Percentiles rank a stretch among this genome's conserved stretches.
phyloP scores from a whole-genome alignment of 1,140 invertebrate species.

The Rhyzopertha dominica region DNA sequence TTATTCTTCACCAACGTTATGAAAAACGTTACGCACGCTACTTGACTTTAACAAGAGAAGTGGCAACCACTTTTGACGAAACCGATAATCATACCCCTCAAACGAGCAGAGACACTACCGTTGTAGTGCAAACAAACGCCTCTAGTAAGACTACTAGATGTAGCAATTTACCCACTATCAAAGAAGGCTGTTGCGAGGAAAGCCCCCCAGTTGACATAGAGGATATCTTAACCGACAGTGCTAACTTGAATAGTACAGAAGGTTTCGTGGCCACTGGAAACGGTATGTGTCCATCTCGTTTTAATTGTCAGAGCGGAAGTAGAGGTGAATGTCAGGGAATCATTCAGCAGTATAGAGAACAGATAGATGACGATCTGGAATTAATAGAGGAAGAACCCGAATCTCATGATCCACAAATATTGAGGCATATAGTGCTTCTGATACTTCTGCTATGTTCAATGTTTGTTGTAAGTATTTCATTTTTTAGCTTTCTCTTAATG shows the following conservation, averaged over 20 bases:
- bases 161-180: slow-evolving; percentile 33
- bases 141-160: slow-evolving; percentile 30
- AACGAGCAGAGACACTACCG: slow-evolving; percentile 12
- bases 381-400: slow-evolving; percentile 53
- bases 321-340: slow-evolving; percentile 51
- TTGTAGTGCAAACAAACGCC: slow-evolving; percentile 35
- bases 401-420: slow-evolving; percentile 62
- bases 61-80: slow-evolving; percentile 24
- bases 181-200: slow-evolving; percentile 37
- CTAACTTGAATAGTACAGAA: slow-evolving; percentile 1
- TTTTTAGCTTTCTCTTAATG: too few species aligned
- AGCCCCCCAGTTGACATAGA: slow-evolving; percentile 63
- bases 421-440: slow-evolving; percentile 78
- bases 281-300: slow-evolving; percentile 45
- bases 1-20: slow-evolving; percentile 66
- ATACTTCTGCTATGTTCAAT: slow-evolving; percentile 77
- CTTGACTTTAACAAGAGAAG: slow-evolving; percentile 41
- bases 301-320: slow-evolving; percentile 47
- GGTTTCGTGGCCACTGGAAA: slow-evolving; percentile 4
- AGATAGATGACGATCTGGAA: slow-evolving; percentile 48
- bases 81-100: slow-evolving; percentile 12
- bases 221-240: slow-evolving; percentile 49
- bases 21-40: slow-evolving; percentile 48
- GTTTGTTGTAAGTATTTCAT: slow-evolving; percentile 74
- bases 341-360: slow-evolving; percentile 51